Evolutionary conservation across 2,888 invertebrate genomes (phyloP).

Genomic region (Liodrosophila aerea): DNA sequence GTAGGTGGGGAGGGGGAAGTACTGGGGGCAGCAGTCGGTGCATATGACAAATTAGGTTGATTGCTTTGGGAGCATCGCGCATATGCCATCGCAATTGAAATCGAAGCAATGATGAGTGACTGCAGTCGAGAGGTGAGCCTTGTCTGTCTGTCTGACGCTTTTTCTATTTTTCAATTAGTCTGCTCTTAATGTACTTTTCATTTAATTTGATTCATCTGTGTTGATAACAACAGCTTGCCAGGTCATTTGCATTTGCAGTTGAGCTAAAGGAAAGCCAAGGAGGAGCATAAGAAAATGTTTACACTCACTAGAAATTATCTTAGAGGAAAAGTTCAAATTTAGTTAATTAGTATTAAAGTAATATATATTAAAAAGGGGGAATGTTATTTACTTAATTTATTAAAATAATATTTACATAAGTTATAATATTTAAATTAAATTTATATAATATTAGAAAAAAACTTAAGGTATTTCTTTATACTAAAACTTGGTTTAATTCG

Average conservation of each 20-base stretch:
- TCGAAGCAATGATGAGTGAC: slow-evolving; percentile 17
- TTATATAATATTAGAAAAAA: no score
- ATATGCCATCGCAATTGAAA: slow-evolving; percentile 20
- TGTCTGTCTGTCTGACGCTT: slow-evolving; percentile 11
- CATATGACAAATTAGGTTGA: slow-evolving; percentile 78
- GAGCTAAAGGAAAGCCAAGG: slow-evolving; percentile 5
- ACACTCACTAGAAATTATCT: no score
- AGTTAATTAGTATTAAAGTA: no score
- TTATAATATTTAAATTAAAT: no score
- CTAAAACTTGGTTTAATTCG: no score
- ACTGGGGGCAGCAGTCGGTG: slow-evolving; percentile 33
- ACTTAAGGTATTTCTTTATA: no score
- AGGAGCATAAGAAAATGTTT: not conserved
- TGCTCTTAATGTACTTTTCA: slow-evolving; percentile 50
- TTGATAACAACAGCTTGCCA: slow-evolving; percentile 57
- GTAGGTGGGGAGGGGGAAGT: not conserved
- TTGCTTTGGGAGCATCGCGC: slow-evolving; percentile 62
- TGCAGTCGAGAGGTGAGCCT: slow-evolving; percentile 1
- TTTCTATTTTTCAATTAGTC: slow-evolving; percentile 71
- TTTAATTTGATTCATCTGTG: slow-evolving; percentile 71
- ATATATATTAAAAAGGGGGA: no score
- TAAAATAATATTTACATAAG: no score
- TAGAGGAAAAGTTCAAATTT: no score
- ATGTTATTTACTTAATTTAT: no score
- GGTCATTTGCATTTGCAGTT: slow-evolving; percentile 56